Evolutionary conservation across 1,140 invertebrate genomes (phyloP).

Genomic region (Drosophila baimaii): DNA sequence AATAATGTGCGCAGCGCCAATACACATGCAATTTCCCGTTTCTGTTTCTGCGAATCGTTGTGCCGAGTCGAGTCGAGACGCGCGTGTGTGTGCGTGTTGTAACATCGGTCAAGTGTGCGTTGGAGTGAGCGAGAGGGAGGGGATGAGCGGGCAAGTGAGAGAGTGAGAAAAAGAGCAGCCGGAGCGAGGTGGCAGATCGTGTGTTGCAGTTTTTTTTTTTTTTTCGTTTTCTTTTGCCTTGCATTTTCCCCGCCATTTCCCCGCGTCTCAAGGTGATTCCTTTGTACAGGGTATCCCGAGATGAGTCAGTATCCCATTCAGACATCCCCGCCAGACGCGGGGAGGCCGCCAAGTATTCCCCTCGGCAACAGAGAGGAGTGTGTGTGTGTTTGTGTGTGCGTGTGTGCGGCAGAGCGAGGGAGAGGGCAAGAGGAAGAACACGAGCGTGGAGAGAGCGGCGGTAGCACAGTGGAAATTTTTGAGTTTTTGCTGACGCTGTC

Average conservation of each 20-base stretch:
- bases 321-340: neutral
- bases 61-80: constrained; percentile 10
- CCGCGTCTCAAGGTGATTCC: constrained; percentile 37
- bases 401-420: neutral
- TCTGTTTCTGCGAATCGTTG: constrained; percentile 23
- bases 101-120: constrained; percentile 56
- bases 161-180: constrained; percentile 16
- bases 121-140: constrained; percentile 24
- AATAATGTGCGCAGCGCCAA: constrained; percentile 65
- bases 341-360: constrained; percentile 12
- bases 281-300: constrained; percentile 31
- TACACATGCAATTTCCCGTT: constrained; percentile 37
- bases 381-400: neutral
- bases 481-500: constrained; percentile 53
- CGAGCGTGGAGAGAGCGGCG: constrained; percentile 16
- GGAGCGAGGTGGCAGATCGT: constrained; percentile 27
- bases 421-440: constrained; percentile 10
- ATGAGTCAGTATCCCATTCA: constrained; percentile 41
- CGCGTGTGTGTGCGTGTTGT: constrained; percentile 53
- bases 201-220: constrained; percentile 41
- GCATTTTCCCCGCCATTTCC: constrained; percentile 15
- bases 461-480: constrained; percentile 63
- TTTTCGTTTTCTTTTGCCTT: neutral
- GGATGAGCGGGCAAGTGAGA: neutral
- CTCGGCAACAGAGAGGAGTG: constrained; percentile 38